Base-by-base conservation (phyloP, 2,888 invertebrate genomes). In the Orchestes rusci region DNA sequence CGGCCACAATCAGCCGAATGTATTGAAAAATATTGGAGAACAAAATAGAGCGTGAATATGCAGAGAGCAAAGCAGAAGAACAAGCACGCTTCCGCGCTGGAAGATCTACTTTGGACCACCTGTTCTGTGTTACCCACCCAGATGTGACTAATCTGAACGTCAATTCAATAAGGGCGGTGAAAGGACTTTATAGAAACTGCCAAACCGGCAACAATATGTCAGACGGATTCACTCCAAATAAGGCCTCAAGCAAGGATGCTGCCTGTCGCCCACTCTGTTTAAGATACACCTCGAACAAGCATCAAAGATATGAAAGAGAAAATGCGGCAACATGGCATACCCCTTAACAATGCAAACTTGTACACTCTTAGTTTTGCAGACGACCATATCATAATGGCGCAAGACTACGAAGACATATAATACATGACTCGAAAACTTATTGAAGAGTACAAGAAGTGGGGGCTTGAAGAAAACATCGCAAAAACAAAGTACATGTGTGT, bases 111-210 rank as follows among this genome's bases (percentile, higher is more conserved):
- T 13, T 16, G 12, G 33, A 40, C 40, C 32, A 40, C 18, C 23
- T 37, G 2, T 27, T 37, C 27, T 23, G 37, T n/a, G n/a, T 13
- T 13, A 28, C 4, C 13, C 15, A 27, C 2, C 23, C 27, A 29
- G 23, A 13, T 29, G 31, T 32, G 38, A 43, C 37, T 32, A 33
- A 43, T 38, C 38, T 38, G 38, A 38, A 33, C n/a, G n/a, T n/a
- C n/a, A n/a, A n/a, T n/a, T n/a, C 23, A 23, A 23, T 23, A 23
- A 23, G 23, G n/a, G n/a, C n/a, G n/a, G n/a, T n/a, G n/a, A n/a
- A 23, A 23, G 10, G 7, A 7, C 5, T 23, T 7, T 23, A 23
- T 23, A 23, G 10, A 23, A 23, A 23, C 10, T 23, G 23, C 23
- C 23, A 23, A 23, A 23, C 10, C 23, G 23, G 7, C 5, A 23